Percentiles rank a stretch among this genome's conserved stretches.
These are phyloP conservation scores for Bombus confusus DNA, from an alignment of 1,140 invertebrate species.

Conservation along the genomic window DNA sequence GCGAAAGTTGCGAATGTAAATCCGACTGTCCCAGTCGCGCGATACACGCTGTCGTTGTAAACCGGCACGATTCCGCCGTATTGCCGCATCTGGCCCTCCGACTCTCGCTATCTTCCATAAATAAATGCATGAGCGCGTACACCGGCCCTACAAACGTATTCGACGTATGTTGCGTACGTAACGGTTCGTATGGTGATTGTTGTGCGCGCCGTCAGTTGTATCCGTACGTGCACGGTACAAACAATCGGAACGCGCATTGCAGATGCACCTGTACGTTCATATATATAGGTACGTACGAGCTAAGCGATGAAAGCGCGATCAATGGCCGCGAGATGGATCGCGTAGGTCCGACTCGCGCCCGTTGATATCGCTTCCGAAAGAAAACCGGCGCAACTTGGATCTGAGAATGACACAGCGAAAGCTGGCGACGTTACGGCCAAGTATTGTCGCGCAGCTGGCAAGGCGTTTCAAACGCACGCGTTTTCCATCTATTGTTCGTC, in stretches of 20 bases:
- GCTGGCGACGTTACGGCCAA: neutral
- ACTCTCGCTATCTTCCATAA: conserved; percentile 67
- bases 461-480: no score
- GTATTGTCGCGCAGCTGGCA: neutral
- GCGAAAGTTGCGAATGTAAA: conserved; percentile 79
- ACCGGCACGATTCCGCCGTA: conserved; percentile 67
- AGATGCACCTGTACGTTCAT: conserved; percentile 10
- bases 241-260: conserved; percentile 43
- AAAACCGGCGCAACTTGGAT: neutral
- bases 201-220: conserved; percentile 35
- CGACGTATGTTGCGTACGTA: conserved; percentile 38
- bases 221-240: conserved; percentile 36
- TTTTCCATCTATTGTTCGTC: neutral
- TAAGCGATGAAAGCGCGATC: conserved; percentile 53
- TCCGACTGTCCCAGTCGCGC: conserved; percentile 54
- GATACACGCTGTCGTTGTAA: conserved; percentile 67
- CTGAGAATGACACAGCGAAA: neutral
- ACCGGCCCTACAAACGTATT: neutral
- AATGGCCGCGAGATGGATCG: conserved; percentile 29
- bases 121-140: conserved; percentile 72
- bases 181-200: conserved; percentile 62
- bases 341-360: neutral
- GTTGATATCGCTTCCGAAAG: neutral
- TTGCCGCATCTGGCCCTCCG: conserved; percentile 53
- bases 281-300: conserved; percentile 1